Percentiles rank a stretch among this genome's conserved stretches.
These are phyloP conservation scores for Eretmochelys imbricata DNA, from an alignment of 2,113 vertebrate genomes.

Conservation along the genomic window DNA sequence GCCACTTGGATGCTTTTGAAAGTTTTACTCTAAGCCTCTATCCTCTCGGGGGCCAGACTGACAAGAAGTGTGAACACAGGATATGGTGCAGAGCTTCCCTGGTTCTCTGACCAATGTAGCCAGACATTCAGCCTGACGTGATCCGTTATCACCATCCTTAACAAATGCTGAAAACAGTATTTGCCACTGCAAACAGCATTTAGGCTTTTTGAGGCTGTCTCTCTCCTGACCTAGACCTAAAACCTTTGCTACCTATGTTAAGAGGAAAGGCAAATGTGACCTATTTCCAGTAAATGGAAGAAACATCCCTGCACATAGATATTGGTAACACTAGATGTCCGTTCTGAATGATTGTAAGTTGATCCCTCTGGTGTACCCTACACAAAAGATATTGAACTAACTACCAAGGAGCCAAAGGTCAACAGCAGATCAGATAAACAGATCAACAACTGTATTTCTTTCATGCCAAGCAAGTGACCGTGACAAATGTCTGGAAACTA, in stretches of 20 bases:
- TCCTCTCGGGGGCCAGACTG: background rate
- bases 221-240: background rate
- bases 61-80: background rate
- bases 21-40: background rate
- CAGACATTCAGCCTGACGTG: background rate
- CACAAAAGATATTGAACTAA: background rate
- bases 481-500: background rate
- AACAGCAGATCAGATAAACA: background rate
- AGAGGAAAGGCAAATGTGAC: background rate
- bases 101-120: background rate
- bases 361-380: background rate
- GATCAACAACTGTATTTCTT: background rate
- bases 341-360: background rate
- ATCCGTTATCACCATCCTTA: background rate
- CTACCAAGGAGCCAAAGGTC: background rate
- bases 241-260: rapidly evolving
- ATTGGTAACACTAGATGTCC: background rate
- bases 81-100: background rate
- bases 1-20: background rate
- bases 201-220: rapidly evolving
- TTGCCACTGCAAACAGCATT: background rate
- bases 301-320: rapidly evolving
- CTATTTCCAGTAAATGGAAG: background rate
- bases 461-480: background rate
- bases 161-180: rapidly evolving